These are phyloP conservation scores for Leistus spinibarbis DNA, from an alignment of 2,888 invertebrate species.

Conservation along the genomic window DNA sequence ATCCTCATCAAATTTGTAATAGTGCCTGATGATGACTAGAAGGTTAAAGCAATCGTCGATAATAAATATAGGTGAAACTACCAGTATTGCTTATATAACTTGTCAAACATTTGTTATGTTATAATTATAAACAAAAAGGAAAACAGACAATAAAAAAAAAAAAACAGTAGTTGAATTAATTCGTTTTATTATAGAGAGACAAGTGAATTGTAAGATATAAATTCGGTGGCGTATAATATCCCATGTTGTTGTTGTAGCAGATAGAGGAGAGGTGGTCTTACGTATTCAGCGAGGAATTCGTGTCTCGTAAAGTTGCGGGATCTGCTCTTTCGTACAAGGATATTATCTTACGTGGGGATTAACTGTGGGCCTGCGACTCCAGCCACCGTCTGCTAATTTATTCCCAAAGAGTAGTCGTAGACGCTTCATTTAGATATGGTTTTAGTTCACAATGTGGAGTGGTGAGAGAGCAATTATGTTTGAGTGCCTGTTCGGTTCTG, in stretches of 20 bases:
- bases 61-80: too few species aligned
- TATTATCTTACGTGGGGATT: conserved; percentile 8
- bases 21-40: too few species aligned
- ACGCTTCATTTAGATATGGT: conserved; percentile 24
- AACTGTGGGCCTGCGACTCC: background rate
- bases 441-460: conserved; percentile 14
- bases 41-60: too few species aligned
- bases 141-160: background rate
- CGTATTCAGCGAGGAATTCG: background rate
- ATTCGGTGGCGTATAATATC: background rate
- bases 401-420: conserved; percentile 25
- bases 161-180: background rate
- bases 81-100: background rate
- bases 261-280: background rate
- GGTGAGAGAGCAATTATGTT: conserved; percentile 25
- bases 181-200: background rate
- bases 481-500: conserved; percentile 8
- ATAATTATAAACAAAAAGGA: background rate
- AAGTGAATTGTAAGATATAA: background rate
- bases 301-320: conserved; percentile 5
- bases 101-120: background rate
- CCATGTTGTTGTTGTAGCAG: background rate
- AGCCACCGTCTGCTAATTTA: conserved; percentile 21
- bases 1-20: too few species aligned
- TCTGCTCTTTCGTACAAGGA: background rate